These are phyloP conservation scores for Eurytemora carolleeae DNA, from an alignment of 1,140 invertebrate genomes.

Conservation along the genomic window DNA sequence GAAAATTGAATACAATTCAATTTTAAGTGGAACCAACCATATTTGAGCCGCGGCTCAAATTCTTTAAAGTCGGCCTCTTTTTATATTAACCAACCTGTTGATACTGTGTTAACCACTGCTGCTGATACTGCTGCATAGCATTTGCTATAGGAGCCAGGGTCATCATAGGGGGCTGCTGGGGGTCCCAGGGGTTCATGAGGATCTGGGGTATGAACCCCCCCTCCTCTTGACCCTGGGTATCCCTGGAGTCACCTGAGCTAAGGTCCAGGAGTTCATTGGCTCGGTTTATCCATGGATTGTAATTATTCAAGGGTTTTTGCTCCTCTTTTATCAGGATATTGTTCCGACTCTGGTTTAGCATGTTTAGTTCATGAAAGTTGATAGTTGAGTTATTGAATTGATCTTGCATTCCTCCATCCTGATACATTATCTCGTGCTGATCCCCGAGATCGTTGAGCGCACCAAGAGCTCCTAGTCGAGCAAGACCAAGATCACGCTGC, in stretches of 20 bases:
- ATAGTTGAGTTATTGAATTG: conserved; percentile 4
- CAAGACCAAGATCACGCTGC: conserved; percentile 10
- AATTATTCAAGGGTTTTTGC: not conserved
- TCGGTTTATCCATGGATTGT: conserved; percentile 1
- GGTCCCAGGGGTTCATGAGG: conserved; percentile 12
- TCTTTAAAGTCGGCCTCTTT: too few relatives aligned
- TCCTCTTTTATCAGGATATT: not conserved
- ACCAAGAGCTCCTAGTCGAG: conserved; percentile 2
- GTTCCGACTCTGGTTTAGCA: not conserved
- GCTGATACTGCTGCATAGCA: not conserved
- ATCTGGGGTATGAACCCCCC: conserved; percentile 1
- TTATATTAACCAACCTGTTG: too few relatives aligned
- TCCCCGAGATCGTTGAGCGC: not conserved
- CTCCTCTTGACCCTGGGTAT: not conserved
- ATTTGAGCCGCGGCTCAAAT: too few relatives aligned
- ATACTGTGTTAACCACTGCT: not conserved
- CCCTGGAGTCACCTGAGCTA: not conserved
- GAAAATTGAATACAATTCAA: too few relatives aligned
- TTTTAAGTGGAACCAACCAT: too few relatives aligned
- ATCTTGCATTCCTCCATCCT: not conserved
- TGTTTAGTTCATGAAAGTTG: not conserved
- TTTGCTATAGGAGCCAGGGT: conserved; percentile 1
- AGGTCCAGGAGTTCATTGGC: conserved; percentile 7
- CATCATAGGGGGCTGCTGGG: not conserved
- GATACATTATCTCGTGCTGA: not conserved